phyloP scores from a whole-genome alignment of 53 echinoderm and acorn worm species.

The Echinometra lucunter region DNA sequence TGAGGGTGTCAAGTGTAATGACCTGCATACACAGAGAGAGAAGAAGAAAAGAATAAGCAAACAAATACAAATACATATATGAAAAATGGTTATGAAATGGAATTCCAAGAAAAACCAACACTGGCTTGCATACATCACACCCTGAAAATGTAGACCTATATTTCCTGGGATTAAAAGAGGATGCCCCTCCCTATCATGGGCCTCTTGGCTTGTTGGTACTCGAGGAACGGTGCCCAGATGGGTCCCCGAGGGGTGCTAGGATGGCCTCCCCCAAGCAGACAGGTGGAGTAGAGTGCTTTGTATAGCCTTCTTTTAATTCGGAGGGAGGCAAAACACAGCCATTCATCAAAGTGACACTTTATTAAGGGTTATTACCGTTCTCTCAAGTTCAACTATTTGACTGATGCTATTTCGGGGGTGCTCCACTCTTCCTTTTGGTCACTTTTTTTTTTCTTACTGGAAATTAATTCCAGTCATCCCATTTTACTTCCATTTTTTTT shows the following conservation, averaged over 20 bases:
- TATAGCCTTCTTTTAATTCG: constrained; percentile 38
- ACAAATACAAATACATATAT: no score
- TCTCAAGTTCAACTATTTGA: constrained; percentile 48
- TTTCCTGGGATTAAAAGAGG: neutral
- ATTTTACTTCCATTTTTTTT: neutral
- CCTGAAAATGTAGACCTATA: neutral
- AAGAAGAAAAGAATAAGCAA: neutral
- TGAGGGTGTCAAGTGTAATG: neutral
- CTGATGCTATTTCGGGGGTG: neutral
- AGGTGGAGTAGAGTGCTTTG: constrained; percentile 18
- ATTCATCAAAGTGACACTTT: constrained; percentile 61
- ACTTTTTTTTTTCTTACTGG: neutral
- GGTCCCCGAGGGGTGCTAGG: constrained; percentile 41
- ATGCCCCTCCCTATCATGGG: neutral
- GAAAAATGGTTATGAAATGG: neutral
- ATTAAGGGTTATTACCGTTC: constrained; percentile 11
- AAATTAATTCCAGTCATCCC: neutral
- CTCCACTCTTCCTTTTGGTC: neutral
- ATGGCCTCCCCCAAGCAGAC: constrained; percentile 49
- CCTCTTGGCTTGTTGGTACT: neutral
- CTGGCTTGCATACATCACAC: neutral
- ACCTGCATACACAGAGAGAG: neutral
- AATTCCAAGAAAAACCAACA: neutral
- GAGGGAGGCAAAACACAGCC: constrained; percentile 48
- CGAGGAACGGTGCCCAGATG: constrained; percentile 41